Evolutionary conservation across 2,113 vertebrate species (phyloP).

Genomic region (Ictalurus punctatus): DNA sequence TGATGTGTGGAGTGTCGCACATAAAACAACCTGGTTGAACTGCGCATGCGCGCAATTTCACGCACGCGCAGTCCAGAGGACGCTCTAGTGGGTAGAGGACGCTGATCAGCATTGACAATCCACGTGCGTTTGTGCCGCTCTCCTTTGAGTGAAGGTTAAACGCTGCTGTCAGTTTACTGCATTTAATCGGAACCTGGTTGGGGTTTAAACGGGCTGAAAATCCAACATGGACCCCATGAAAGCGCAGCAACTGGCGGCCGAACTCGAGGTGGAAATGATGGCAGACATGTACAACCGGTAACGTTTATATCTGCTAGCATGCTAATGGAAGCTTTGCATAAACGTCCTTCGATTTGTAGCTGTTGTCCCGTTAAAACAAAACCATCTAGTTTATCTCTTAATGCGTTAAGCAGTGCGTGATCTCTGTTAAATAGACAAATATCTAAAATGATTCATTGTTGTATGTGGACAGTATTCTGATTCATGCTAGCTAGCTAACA

Average conservation of each 20-base stretch:
- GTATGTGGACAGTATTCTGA: background rate
- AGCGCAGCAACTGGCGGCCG: slow-evolving; percentile 93
- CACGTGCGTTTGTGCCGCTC: slow-evolving; percentile 61
- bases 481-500: background rate
- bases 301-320: slow-evolving; percentile 15
- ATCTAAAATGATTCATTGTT: background rate
- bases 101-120: background rate
- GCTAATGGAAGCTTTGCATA: background rate
- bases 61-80: background rate
- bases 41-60: background rate
- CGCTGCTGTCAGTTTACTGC: background rate
- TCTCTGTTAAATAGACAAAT: background rate
- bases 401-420: background rate
- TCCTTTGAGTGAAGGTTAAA: slow-evolving; percentile 70
- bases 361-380: background rate
- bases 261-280: slow-evolving; percentile 98
- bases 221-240: slow-evolving; percentile 86
- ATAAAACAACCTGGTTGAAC: background rate
- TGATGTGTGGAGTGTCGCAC: background rate
- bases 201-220: slow-evolving; percentile 1
- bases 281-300: slow-evolving; percentile 98
- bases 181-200: background rate
- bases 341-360: background rate
- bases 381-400: background rate
- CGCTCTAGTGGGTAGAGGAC: no score